Evolutionary conservation across 2,888 invertebrate genomes (phyloP).

Genomic region (Meiosimyza platycephala): DNA sequence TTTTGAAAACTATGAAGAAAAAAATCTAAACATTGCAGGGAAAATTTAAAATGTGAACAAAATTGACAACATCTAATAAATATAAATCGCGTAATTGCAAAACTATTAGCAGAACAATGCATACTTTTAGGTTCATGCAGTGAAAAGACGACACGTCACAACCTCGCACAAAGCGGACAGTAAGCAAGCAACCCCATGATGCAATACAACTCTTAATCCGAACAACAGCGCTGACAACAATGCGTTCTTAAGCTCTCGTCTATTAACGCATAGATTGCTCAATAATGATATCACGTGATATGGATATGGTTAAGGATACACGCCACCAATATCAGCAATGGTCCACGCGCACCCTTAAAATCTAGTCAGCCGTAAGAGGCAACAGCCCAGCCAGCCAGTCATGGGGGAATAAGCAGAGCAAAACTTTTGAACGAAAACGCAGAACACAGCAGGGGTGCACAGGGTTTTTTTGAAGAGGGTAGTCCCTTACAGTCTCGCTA

Average conservation of each 20-base stretch:
- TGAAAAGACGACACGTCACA: neutral
- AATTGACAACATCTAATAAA: constrained; percentile 27
- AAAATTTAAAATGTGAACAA: neutral
- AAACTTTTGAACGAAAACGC: too few species aligned
- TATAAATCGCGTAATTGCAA: constrained; percentile 35
- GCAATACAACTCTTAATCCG: neutral
- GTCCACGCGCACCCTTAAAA: too few species aligned
- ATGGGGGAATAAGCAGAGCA: too few species aligned
- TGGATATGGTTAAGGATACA: constrained; percentile 20
- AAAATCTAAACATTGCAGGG: neutral
- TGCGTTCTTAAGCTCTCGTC: constrained; percentile 15
- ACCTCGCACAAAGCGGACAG: neutral
- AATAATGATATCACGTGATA: constrained; percentile 35
- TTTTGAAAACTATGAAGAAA: constrained; percentile 2
- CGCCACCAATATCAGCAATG: too few species aligned
- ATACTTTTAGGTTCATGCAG: constrained; percentile 23
- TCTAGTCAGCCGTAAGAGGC: too few species aligned
- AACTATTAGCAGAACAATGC: constrained; percentile 33
- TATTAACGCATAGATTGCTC: constrained; percentile 34
- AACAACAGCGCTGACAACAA: constrained; percentile 7
- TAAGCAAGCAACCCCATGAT: neutral
- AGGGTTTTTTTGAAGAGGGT: too few species aligned
- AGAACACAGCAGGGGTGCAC: too few species aligned
- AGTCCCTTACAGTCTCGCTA: too few species aligned
- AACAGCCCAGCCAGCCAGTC: too few species aligned